phyloP scores from a whole-genome alignment of 1,140 invertebrate genomes.

The Pseudomyrmex concolor region DNA sequence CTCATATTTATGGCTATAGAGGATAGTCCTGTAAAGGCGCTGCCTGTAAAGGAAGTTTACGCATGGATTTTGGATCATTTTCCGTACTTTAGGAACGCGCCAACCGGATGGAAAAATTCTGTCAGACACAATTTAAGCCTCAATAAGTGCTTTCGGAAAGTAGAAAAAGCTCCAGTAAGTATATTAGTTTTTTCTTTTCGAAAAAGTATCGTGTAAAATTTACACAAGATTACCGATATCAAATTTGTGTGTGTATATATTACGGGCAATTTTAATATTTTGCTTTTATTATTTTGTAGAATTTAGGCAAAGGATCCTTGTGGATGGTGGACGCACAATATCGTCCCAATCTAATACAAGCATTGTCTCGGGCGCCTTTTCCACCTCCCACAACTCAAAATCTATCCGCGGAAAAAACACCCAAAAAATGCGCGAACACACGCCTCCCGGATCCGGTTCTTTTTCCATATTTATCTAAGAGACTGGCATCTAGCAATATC shows the following conservation, averaged over 20 bases:
- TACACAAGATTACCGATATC: background rate
- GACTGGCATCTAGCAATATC: conserved; percentile 86
- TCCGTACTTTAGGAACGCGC: conserved; percentile 98
- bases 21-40: conserved; percentile 93
- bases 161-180: conserved; percentile 94
- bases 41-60: conserved; percentile 98
- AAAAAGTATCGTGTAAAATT: background rate
- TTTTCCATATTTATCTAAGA: conserved; percentile 91
- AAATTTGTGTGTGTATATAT: background rate
- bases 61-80: conserved; percentile 99
- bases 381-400: conserved; percentile 88
- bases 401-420: conserved; percentile 79
- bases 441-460: conserved; percentile 89
- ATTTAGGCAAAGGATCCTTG: conserved; percentile 96
- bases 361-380: conserved; percentile 92
- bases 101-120: conserved; percentile 99
- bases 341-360: conserved; percentile 93
- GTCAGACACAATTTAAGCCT: conserved; percentile 97
- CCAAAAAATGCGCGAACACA: conserved; percentile 77
- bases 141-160: conserved; percentile 99
- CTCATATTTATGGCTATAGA: conserved; percentile 99
- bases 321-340: conserved; percentile 97
- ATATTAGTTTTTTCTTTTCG: background rate
- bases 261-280: background rate
- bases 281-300: conserved; percentile 86